These are phyloP conservation scores for Drosophila nr. medialis DNA, from an alignment of 2,888 invertebrate genomes.

Conservation along the genomic window DNA sequence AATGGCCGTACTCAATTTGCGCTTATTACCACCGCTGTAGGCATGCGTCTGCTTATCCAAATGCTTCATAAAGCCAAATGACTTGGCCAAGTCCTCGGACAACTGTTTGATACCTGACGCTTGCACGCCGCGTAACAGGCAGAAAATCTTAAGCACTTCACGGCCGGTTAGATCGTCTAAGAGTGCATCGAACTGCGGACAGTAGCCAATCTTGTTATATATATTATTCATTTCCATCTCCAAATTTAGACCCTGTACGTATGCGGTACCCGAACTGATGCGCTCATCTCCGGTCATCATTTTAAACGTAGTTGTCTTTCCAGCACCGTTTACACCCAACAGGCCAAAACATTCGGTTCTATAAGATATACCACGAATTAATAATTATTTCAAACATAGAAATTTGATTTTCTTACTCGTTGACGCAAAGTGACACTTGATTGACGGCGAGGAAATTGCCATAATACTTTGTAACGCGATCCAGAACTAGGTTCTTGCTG, in stretches of 20 bases:
- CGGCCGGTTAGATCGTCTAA: slow-evolving; percentile 90
- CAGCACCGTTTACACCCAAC: slow-evolving; percentile 94
- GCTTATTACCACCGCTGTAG: slow-evolving; percentile 90
- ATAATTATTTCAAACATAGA: not conserved
- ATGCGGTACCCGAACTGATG: slow-evolving; percentile 90
- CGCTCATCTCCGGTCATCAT: slow-evolving; percentile 94
- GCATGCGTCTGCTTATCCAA: slow-evolving; percentile 87
- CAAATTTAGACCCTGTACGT: slow-evolving; percentile 87
- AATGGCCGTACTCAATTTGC: slow-evolving; percentile 90
- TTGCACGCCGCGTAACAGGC: slow-evolving; percentile 88
- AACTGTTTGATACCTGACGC: slow-evolving; percentile 80
- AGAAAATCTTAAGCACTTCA: slow-evolving; percentile 89
- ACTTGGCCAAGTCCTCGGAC: slow-evolving; percentile 84
- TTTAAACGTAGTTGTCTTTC: slow-evolving; percentile 95
- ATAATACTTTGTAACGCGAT: slow-evolving; percentile 91
- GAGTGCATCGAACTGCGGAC: slow-evolving; percentile 91
- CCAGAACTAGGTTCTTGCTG: slow-evolving; percentile 87
- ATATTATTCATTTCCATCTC: slow-evolving; percentile 86
- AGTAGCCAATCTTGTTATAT: slow-evolving; percentile 89
- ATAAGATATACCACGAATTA: not conserved
- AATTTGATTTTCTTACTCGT: slow-evolving; percentile 73
- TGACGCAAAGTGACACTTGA: slow-evolving; percentile 87
- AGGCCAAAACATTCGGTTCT: slow-evolving; percentile 91
- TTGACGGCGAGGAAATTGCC: slow-evolving; percentile 91
- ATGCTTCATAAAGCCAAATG: slow-evolving; percentile 87